Base-by-base conservation (phyloP, 2,888 invertebrate genomes). In the Synergus japonicus region DNA sequence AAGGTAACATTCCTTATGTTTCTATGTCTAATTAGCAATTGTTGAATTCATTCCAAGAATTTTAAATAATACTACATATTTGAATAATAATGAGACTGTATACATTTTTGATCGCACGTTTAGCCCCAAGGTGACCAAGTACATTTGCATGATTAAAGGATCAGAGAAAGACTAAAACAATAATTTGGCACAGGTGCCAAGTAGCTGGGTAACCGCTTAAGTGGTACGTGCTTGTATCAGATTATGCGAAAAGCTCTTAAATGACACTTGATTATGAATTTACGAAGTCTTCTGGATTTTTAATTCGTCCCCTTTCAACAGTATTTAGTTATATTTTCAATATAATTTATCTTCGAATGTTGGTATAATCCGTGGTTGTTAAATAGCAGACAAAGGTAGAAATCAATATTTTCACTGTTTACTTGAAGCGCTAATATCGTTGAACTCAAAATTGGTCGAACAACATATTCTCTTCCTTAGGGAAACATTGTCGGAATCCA, bases 111-210 rank as follows among this genome's bases (percentile, higher is more conserved):
- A 73, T 73, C 7, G 4, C n/a, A 54, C 54, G 37, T 73, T 73
- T 10, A 37, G 9, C 37, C 22, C n/a, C 1, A 8, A 54, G 9
- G 8, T 54, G 54, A 54, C 9, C n/a, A 54, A 54, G 18, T 54
- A 54, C 3, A 54, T 18, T 9, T 58, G 58, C 10, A 18, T 73
- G 49, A 54, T 54, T 54, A 54, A 58, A 49, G 37, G 73, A 73
- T 73, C 10, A 54, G 4, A 41, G 12, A 73, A 58, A 54, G 37
- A 78, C 78, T 83, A 84, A 84, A 84, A 81, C 84, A 73, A 84
- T 86, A 85, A 86, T 86, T 85, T 85, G 86, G 85, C 85, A 79
- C 80, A 76, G 69, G 79, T 82, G 85, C 86, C 85, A 86, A 86
- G 66, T 78, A 80, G 73, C 54, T 54, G 73, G 73, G 54, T n/a